These are phyloP conservation scores for Bembecia ichneumoniformis DNA, from an alignment of 2,888 invertebrate genomes.

Conservation along the genomic window DNA sequence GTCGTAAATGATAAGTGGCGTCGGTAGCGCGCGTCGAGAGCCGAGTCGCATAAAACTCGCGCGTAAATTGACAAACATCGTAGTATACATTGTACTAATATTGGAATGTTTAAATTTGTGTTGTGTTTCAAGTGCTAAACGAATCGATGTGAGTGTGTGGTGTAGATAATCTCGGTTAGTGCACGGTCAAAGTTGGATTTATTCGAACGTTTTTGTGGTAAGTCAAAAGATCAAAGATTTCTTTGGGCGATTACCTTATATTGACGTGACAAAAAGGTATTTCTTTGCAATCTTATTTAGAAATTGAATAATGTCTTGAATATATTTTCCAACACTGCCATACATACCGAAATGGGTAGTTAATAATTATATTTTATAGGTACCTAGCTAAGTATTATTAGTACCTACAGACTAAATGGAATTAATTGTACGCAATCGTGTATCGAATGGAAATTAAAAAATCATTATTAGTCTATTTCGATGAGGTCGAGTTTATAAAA, in stretches of 20 bases:
- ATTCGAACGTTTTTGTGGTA: constrained; percentile 53
- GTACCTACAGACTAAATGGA: too few relatives aligned
- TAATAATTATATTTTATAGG: too few relatives aligned
- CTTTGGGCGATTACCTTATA: background rate
- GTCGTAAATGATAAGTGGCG: constrained; percentile 56
- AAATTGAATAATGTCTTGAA: background rate
- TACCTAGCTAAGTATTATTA: too few relatives aligned
- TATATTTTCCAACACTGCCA: too few relatives aligned
- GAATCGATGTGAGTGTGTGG: constrained; percentile 42
- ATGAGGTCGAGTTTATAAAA: too few relatives aligned
- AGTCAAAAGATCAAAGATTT: constrained; percentile 30
- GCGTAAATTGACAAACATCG: constrained; percentile 34
- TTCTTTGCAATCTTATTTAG: constrained; percentile 5
- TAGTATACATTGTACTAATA: constrained; percentile 24
- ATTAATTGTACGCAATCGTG: too few relatives aligned
- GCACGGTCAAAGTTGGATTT: constrained; percentile 45
- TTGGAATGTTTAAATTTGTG: constrained; percentile 33
- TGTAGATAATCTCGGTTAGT: constrained; percentile 45
- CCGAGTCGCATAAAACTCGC: constrained; percentile 22
- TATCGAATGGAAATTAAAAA: too few relatives aligned
- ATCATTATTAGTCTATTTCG: too few relatives aligned
- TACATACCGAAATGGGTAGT: too few relatives aligned
- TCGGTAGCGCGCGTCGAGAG: constrained; percentile 25
- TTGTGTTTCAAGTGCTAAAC: constrained; percentile 31
- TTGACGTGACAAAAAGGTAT: constrained; percentile 6